Percentiles rank a stretch among this genome's conserved stretches.
Evolutionary conservation across 2,888 invertebrate genomes (phyloP).

Genomic region (Diarsia brunnea): DNA sequence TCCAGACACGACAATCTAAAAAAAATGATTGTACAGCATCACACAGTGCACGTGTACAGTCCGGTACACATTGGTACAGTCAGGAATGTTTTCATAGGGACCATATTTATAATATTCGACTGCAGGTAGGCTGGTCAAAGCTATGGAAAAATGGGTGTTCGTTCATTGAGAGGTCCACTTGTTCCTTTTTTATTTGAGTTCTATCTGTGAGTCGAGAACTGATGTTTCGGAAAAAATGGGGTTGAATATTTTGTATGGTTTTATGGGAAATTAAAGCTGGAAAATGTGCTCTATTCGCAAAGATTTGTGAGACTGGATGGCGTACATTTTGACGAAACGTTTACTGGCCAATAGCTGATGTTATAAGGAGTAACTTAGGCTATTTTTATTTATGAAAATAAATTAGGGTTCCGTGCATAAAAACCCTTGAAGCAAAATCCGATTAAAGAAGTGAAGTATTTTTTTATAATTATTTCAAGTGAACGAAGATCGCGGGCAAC

Average conservation of each 20-base stretch:
- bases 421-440: no score
- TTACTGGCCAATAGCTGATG: no score
- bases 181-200: constrained; percentile 11
- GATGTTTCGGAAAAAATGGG: constrained; percentile 26
- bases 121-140: constrained; percentile 29
- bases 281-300: background rate
- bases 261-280: constrained; percentile 4
- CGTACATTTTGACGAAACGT: no score
- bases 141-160: constrained; percentile 30
- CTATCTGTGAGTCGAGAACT: background rate
- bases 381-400: no score
- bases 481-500: no score
- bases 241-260: constrained; percentile 5
- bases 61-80: background rate
- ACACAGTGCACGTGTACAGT: no score
- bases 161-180: constrained; percentile 18
- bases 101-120: constrained; percentile 27
- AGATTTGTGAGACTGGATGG: background rate
- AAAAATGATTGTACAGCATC: no score
- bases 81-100: constrained; percentile 1
- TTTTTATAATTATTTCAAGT: no score
- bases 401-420: no score
- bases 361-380: no score
- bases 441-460: no score
- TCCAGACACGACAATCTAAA: no score